phyloP scores from a whole-genome alignment of 1,140 invertebrate species.

The Sitophilus oryzae region DNA sequence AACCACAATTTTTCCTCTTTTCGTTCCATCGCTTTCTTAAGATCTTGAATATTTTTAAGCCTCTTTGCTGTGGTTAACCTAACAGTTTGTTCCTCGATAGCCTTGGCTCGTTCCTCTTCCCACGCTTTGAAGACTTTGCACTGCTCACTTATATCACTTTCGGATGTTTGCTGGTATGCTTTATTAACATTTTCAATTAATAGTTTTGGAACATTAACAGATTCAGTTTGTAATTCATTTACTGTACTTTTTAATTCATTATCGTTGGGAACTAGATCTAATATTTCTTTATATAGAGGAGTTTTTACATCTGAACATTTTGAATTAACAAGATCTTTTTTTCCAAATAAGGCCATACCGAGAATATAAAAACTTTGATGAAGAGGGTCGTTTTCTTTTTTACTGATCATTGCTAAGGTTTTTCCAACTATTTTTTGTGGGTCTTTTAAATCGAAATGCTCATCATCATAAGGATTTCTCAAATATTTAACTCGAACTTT shows the following conservation, averaged over 20 bases:
- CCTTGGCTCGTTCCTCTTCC: conserved; percentile 50
- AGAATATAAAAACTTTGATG: conserved; percentile 61
- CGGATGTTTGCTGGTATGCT: conserved; percentile 45
- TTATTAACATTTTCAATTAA: conserved; percentile 50
- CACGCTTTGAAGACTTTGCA: conserved; percentile 56
- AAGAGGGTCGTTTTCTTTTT: conserved; percentile 48
- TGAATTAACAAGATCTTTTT: conserved; percentile 54
- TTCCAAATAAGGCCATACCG: conserved; percentile 62
- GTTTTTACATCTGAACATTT: conserved; percentile 39
- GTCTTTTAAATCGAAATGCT: conserved; percentile 78
- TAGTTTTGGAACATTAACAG: conserved; percentile 40
- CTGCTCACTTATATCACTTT: conserved; percentile 53
- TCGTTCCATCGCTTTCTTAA: conserved; percentile 53
- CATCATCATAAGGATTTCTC: conserved; percentile 76
- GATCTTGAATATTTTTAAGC: conserved; percentile 52
- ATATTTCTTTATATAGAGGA: conserved; percentile 44
- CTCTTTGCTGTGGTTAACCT: conserved; percentile 50
- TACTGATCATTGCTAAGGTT: conserved; percentile 61
- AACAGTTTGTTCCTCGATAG: conserved; percentile 54
- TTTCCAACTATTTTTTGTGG: conserved; percentile 68
- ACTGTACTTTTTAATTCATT: conserved; percentile 34
- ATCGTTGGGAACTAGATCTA: conserved; percentile 44
- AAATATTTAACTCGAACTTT: conserved; percentile 74
- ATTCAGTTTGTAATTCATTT: conserved; percentile 31
- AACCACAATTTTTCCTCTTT: conserved; percentile 67